Base-by-base conservation (phyloP, 2,797 vertebrate genomes). In the Enteromius thamalakanensis region DNA sequence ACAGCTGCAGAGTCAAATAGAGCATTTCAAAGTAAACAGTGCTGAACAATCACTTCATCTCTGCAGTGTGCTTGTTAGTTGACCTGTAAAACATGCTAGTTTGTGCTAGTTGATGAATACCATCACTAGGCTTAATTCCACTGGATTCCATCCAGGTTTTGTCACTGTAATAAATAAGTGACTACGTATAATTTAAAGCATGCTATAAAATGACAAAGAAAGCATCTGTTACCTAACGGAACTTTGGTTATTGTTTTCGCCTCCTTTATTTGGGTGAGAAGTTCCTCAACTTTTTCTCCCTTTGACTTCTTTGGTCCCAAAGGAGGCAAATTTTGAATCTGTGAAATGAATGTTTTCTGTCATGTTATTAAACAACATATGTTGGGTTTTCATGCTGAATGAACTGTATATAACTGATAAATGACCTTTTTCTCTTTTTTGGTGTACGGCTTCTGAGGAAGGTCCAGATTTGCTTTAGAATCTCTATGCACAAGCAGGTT, bases 401-500 rank as follows among this genome's bases (percentile, higher is more conserved):
- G 29, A 47, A 53, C 47, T 17, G 23, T 55, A 11, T 42, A 14
- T 21, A n/a, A 34, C 49, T 72, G 23, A 58, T 55, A 53, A 1
- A 70, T 10, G 37, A 62, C 96, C 94, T 81, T 92, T 85, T 90
- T 96, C 40, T 90, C 79, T 85, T 37, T 90, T 85, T 92, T 90
- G 53, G 86, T 55, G 1, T 86, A 92, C 3, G 86, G 90, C 49
- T 91, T 95, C 91, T 95, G 95, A 67, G 92, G 72, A 23, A 83
- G 51, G 71, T 95, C 91, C 77, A 92, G 89, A 49, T 87, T 92
- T 82, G 95, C 91, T 89, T 92, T 95, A 0, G 93, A 87, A 71
- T 95, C 93, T 85, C 87, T 89, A 84, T 91, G 94, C 67, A 95
- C 85, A 19, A 92, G 91, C 0, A 95, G 94, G 85, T 93, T 94